Evolutionary conservation across 2,113 vertebrate genomes (phyloP).

Genomic region (Ginglymostoma cirratum): DNA sequence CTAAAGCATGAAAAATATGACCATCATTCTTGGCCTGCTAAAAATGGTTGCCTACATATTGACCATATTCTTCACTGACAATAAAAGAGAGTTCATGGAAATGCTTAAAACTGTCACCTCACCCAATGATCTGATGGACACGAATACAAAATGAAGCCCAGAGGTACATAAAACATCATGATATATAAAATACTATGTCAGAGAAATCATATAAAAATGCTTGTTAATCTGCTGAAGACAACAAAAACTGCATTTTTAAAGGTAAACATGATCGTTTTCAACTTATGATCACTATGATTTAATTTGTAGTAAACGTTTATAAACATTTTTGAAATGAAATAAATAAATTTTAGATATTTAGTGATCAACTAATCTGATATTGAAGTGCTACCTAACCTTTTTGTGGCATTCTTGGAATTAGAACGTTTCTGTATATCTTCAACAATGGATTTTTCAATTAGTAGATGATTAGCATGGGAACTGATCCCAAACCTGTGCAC

Average conservation of each 20-base stretch:
- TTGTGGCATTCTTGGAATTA: neutral
- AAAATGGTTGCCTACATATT: neutral
- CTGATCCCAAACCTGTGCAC: conserved; percentile 43
- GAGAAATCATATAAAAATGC: neutral
- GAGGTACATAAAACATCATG: neutral
- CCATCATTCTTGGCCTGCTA: neutral
- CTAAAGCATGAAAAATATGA: neutral
- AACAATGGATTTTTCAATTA: conserved; percentile 40
- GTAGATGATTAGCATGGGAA: conserved; percentile 41
- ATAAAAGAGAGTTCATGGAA: neutral
- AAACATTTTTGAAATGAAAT: neutral
- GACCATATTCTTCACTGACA: neutral
- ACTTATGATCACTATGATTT: neutral
- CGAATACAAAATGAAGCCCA: neutral
- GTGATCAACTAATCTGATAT: neutral
- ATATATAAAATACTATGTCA: neutral
- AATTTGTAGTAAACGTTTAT: neutral
- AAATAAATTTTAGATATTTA: neutral
- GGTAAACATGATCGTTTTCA: neutral
- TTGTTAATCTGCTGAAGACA: neutral
- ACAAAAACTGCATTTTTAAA: neutral
- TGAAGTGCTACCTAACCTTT: neutral
- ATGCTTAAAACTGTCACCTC: neutral
- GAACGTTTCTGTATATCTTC: neutral
- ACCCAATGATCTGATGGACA: neutral